phyloP scores from a whole-genome alignment of 2,113 vertebrate genomes.

The Formicarius rufipectus region DNA sequence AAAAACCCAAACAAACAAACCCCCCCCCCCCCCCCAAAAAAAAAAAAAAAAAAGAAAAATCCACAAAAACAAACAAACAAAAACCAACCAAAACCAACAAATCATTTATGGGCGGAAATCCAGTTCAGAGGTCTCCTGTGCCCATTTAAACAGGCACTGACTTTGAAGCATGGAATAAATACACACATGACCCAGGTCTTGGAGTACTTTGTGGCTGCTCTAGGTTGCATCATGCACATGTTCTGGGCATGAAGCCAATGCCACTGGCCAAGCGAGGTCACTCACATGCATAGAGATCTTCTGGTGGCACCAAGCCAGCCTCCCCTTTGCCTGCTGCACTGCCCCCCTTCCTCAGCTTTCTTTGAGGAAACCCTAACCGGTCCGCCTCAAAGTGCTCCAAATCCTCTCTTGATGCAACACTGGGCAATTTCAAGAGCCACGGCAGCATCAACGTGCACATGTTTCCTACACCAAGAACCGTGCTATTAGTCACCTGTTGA shows the following conservation, averaged over 20 bases:
- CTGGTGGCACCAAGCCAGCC: neutral
- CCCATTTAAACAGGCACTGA: neutral
- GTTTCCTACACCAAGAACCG: neutral
- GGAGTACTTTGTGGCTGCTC: neutral
- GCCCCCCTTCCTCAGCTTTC: neutral
- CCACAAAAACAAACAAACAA: no score
- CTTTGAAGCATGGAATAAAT: neutral
- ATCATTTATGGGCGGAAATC: neutral
- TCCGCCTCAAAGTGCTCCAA: neutral
- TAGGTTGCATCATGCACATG: neutral
- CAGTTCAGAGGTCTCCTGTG: neutral
- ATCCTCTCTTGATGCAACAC: fast-evolving
- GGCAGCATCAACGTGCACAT: fast-evolving
- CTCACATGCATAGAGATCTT: neutral
- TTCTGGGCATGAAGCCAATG: neutral
- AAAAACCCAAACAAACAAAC: no score
- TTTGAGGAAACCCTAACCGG: neutral
- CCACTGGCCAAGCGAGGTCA: neutral
- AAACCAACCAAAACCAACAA: no score
- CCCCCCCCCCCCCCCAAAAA: no score
- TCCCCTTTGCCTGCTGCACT: neutral
- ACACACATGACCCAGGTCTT: neutral
- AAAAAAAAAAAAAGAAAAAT: no score
- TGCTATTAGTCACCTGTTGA: neutral
- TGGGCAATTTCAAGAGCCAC: neutral